phyloP scores from a whole-genome alignment of 2,797 vertebrate species.

The Aeoliscus strigatus region DNA sequence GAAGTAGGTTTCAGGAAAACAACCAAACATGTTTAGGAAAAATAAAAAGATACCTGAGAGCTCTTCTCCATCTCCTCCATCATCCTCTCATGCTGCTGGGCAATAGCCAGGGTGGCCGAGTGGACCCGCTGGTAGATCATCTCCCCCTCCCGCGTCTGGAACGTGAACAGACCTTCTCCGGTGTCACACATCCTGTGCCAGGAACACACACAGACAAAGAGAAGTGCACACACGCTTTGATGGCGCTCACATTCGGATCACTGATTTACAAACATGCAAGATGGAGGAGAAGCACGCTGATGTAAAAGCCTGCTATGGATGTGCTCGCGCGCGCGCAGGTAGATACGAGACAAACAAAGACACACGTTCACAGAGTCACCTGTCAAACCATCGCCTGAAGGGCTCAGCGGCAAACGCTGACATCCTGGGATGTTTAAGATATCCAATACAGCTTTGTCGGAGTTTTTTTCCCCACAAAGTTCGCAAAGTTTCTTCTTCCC shows the following conservation, averaged over 20 bases:
- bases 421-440: constrained; percentile 49
- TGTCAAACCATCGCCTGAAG: constrained; percentile 54
- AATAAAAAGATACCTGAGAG: constrained; percentile 88
- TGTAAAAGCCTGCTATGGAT: constrained; percentile 6
- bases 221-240: constrained; percentile 47
- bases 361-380: constrained; percentile 31
- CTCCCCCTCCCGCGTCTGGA: constrained; percentile 98
- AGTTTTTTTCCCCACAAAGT: too few relatives aligned
- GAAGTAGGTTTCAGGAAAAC: too few relatives aligned
- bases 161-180: constrained; percentile 98
- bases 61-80: constrained; percentile 98
- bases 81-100: constrained; percentile 95
- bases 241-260: constrained; percentile 42
- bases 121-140: constrained; percentile 99
- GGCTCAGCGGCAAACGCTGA: constrained; percentile 44
- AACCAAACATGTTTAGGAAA: too few relatives aligned
- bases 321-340: constrained; percentile 4
- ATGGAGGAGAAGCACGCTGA: constrained; percentile 28
- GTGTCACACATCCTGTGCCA: constrained; percentile 97
- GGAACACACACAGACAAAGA: constrained; percentile 48
- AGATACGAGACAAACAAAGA: constrained; percentile 39
- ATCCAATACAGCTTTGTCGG: constrained; percentile 39
- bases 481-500: too few relatives aligned
- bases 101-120: constrained; percentile 95
- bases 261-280: constrained; percentile 54